Base-by-base conservation (phyloP, 2,113 vertebrate species). In the Alligator mississippiensis region DNA sequence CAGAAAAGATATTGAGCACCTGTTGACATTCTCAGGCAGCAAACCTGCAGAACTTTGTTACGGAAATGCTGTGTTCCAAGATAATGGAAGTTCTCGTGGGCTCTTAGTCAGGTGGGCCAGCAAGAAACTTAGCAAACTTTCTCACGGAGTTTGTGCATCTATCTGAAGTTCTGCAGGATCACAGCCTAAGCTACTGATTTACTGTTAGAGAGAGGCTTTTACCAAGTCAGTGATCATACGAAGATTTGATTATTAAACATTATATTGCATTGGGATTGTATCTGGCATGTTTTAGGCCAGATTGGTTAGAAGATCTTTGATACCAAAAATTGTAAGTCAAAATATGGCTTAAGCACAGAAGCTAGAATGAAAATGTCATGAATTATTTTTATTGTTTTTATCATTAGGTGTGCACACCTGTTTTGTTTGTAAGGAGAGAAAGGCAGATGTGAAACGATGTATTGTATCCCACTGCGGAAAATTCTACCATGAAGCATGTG, bases 401-500 rank as follows among this genome's bases (percentile, higher is more conserved):
- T 88, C 61, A 75, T 62, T 93, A 99, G 99, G 99, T 84, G 80
- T 98, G 28, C 99, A 99, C 92, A 95, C 98, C 0, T 99, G 99
- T 89, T 99, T 99, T 87, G 97, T 97, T 90, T 99, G 99, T 84
- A 99, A 99, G 96, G 97, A 98, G 96, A 98, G 96, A 4, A 98
- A 98, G 38, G 98, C 98, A 3, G 98, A 98, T 16, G 97, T 99
- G 77, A 98, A 98, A 11, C 99, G 99, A 90, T 99, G 99, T 59
- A 98, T 98, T 1, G 99, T 99, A 3, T 98, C 98, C 3, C 98
- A 99, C 94, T 99, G 99, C 3, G 99, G 99, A 17, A 99, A 99
- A 81, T 99, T 99, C 94, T 99, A 99, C 98, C 99, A 99, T 0
- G 99, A 99, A 82, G 98, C 98, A 2, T 99, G 99, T 58, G 98